These are phyloP conservation scores for Escarpia spicata DNA, from an alignment of 2,888 invertebrate genomes.

Conservation along the genomic window DNA sequence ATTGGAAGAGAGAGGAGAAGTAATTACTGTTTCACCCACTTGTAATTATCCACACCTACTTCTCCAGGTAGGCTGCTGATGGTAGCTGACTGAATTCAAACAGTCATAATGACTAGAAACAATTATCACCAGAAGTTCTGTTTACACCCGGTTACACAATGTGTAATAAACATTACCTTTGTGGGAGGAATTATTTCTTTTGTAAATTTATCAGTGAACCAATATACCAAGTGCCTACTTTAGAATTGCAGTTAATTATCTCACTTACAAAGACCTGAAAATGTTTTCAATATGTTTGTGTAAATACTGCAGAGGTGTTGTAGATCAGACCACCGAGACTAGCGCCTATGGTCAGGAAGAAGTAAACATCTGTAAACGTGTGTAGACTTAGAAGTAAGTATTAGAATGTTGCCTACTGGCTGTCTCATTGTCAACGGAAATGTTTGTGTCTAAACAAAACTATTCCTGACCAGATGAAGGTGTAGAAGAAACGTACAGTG, in stretches of 20 bases:
- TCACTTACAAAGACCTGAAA: too few relatives aligned
- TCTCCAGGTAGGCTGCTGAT: neutral
- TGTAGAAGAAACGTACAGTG: too few relatives aligned
- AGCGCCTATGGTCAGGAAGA: neutral
- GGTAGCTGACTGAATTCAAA: neutral
- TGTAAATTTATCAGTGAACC: too few relatives aligned
- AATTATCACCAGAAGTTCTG: neutral
- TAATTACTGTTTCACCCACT: neutral
- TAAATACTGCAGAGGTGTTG: too few relatives aligned
- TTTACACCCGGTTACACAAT: neutral
- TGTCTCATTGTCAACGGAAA: neutral
- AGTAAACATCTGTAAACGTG: neutral
- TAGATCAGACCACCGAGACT: neutral
- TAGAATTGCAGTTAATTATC: too few relatives aligned
- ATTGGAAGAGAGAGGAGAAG: neutral
- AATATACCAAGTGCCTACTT: neutral
- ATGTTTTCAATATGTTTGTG: too few relatives aligned
- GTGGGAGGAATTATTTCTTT: neutral
- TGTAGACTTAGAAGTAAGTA: neutral
- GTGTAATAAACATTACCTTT: neutral
- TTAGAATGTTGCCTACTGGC: neutral
- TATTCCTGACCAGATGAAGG: too few relatives aligned
- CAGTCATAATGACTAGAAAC: neutral
- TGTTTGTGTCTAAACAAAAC: neutral
- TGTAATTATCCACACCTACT: neutral